These are phyloP conservation scores for Synaphobranchus kaupii DNA, from an alignment of 2,797 vertebrate genomes.

Conservation along the genomic window DNA sequence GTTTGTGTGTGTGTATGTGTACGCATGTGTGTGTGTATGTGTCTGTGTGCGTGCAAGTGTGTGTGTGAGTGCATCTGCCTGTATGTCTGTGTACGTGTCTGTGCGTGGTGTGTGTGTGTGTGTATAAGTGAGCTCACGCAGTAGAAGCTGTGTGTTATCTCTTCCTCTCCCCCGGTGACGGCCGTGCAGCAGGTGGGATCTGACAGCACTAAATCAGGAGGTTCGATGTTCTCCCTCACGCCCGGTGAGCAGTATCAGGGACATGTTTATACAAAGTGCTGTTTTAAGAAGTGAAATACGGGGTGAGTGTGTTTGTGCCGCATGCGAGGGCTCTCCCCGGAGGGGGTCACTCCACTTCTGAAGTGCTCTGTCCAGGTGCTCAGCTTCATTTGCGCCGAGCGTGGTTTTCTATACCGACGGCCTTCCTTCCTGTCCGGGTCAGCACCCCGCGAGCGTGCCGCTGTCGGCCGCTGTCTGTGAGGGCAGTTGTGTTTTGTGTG, in stretches of 20 bases:
- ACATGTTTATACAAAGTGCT: not conserved
- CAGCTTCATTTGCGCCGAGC: slow-evolving; percentile 46
- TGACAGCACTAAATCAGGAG: slow-evolving; percentile 24
- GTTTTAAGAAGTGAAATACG: slow-evolving; percentile 1
- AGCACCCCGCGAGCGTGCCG: not conserved
- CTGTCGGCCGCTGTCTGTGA: not conserved
- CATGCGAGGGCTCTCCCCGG: slow-evolving; percentile 21
- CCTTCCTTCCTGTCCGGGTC: slow-evolving; percentile 42
- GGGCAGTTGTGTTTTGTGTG: not conserved
- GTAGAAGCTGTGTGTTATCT: not conserved
- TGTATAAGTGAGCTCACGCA: not conserved
- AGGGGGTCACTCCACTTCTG: not conserved
- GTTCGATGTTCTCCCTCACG: slow-evolving; percentile 5
- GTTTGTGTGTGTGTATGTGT: not conserved
- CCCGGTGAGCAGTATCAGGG: not conserved
- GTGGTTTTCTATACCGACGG: not conserved
- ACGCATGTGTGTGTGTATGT: too few relatives aligned
- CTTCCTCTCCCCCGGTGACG: not conserved
- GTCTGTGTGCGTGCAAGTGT: slow-evolving; percentile 20
- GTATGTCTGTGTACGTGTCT: not conserved
- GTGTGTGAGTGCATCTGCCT: slow-evolving; percentile 1
- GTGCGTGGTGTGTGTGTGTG: not conserved
- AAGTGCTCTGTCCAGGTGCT: slow-evolving; percentile 66
- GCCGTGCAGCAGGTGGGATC: slow-evolving; percentile 25
- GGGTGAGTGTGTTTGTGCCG: slow-evolving; percentile 39